Conservation (phyloP, 2,113 vertebrate genomes). For the Ailuropoda melanoleuca region DNA sequence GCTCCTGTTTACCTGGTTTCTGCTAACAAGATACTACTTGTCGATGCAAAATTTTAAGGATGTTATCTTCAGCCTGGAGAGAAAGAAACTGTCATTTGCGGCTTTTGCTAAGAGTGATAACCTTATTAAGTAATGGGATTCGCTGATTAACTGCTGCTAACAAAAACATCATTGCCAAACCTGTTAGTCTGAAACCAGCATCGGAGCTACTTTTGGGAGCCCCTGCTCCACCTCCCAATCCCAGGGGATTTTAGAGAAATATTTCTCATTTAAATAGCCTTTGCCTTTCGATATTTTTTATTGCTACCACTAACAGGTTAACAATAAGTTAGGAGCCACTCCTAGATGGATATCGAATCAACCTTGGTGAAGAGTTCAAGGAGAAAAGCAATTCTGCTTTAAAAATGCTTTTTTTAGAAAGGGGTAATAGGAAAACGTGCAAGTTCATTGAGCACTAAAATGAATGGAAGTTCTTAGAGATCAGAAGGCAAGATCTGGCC, state of each 20-base stretch:
- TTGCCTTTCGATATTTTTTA: conserved; percentile 81
- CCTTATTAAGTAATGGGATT: conserved; percentile 86
- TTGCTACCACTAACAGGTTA: conserved; percentile 82
- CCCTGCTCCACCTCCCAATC: conserved; percentile 63
- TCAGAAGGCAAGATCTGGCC: background rate
- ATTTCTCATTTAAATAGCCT: conserved; percentile 82
- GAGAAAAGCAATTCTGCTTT: conserved; percentile 80
- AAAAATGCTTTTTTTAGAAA: conserved; percentile 76
- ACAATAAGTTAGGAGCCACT: conserved; percentile 83
- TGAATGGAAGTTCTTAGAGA: conserved; percentile 42
- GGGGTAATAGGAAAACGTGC: conserved; percentile 54
- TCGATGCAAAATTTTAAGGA: conserved; percentile 79
- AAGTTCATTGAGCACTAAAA: conserved; percentile 64
- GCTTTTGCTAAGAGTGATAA: conserved; percentile 83
- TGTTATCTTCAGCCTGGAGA: conserved; percentile 76
- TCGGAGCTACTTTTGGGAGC: conserved; percentile 65
- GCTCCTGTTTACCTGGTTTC: conserved; percentile 73
- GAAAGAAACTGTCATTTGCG: conserved; percentile 80
- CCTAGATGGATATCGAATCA: conserved; percentile 76
- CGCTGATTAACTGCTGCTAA: conserved; percentile 85
- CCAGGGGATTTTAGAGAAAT: conserved; percentile 75
- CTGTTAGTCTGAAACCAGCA: conserved; percentile 78
- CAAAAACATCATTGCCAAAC: conserved; percentile 83
- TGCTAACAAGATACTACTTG: conserved; percentile 74
- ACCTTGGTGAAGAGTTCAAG: conserved; percentile 81